Evolutionary conservation across 1,140 invertebrate species (phyloP), one percentile per base, ranked within the genome.

Genomic region (Ceratosolen solmsi): DNA sequence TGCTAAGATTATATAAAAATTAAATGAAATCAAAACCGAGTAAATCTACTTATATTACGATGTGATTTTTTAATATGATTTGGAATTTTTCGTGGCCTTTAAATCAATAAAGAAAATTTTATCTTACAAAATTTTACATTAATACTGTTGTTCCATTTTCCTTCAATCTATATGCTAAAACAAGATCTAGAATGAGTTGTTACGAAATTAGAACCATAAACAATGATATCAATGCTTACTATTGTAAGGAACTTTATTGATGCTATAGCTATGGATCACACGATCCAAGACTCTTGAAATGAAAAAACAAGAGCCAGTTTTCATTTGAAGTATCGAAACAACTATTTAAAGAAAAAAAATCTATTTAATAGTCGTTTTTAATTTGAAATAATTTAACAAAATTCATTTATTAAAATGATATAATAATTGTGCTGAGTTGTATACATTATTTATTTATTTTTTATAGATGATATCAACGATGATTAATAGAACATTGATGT

Each of bases 211-310:
- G 7, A 38, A 38, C 22, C 17, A 38, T 38, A 68, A 68, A 68
- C 33, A 68, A 38, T 38, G 63, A 38, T 68, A 68, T n/a, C 20
- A n/a, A 68, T 68, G 33, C 17, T 68, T 68, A 68, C 63, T 38
- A 68, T 68, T 68, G 63, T 68, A 68, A 38, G 0, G 36, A 68
- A 68, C 33, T 68, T 68, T n/a, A 68, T 68, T 20, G 63, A 68
- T 68, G 36, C 15, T 68, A 38, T 68, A 38, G 63, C 36, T 38
- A n/a, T 38, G 15, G 22, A 68, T 68, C 20, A 68, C 63, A 68
- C 1, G 13, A 68, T 68, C 27, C 33, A 68, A 68, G 22, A 68
- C 63, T 68, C 27, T 65, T 68, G 20, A 68, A 63, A 38, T 68
- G 2, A 68, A 68, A 68, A 3, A 38, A 68, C 33, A 25, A 68